A percentile compares a stretch with the other conserved stretches of the same genome.
Evolutionary conservation across 2,113 vertebrate species (phyloP).

Genomic region (Pipra filicauda): DNA sequence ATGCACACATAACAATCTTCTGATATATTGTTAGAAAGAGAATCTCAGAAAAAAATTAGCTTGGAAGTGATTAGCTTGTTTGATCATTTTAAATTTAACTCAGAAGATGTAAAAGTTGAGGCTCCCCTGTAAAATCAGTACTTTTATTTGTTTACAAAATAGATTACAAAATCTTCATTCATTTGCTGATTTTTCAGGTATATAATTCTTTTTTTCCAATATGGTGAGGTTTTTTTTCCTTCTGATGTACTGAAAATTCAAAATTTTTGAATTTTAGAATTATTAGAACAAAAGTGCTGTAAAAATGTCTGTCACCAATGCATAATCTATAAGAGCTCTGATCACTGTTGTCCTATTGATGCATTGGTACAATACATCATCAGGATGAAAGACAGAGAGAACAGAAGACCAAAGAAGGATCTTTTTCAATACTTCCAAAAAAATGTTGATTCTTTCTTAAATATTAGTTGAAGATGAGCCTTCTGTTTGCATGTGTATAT

Average conservation of each 20-base stretch:
- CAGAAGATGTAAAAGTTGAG: background rate
- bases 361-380: background rate
- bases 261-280: no score
- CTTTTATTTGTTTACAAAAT: background rate
- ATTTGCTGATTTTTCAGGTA: background rate
- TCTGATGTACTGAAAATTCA: background rate
- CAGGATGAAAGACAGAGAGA: background rate
- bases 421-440: background rate
- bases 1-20: background rate
- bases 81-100: background rate
- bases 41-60: background rate
- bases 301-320: background rate
- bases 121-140: background rate
- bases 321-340: background rate
- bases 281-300: background rate
- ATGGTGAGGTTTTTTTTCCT: background rate
- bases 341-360: background rate
- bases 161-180: background rate
- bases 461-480: background rate
- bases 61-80: background rate
- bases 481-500: background rate
- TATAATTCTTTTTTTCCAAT: background rate
- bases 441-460: background rate
- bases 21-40: background rate
- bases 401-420: background rate